These are phyloP conservation scores for Gymnoscelis rufifasciata DNA, from an alignment of 2,888 invertebrate genomes.

Conservation along the genomic window DNA sequence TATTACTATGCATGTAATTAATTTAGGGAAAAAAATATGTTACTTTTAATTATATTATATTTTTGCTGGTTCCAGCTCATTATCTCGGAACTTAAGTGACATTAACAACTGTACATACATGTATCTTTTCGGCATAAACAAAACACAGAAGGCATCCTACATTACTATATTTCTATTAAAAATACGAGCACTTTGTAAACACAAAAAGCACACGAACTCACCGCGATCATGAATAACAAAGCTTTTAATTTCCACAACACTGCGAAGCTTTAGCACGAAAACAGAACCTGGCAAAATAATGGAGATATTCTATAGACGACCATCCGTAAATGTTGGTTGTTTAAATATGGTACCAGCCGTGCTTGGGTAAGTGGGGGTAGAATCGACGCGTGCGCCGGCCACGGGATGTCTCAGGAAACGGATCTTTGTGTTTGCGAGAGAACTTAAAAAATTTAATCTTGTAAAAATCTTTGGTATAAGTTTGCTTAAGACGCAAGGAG, in stretches of 20 bases:
- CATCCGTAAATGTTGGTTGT: conserved; percentile 58
- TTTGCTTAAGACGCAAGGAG: too few relatives aligned
- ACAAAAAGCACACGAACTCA: conserved; percentile 25
- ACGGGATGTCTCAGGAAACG: conserved; percentile 66
- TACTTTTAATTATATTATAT: too few relatives aligned
- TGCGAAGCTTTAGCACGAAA: conserved; percentile 13
- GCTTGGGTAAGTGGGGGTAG: conserved; percentile 49
- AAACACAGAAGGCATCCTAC: too few relatives aligned
- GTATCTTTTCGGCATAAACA: too few relatives aligned
- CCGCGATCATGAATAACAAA: conserved; percentile 29
- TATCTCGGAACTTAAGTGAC: too few relatives aligned
- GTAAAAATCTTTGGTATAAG: too few relatives aligned
- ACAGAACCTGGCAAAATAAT: conserved; percentile 14
- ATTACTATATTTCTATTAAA: too few relatives aligned
- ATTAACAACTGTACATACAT: too few relatives aligned
- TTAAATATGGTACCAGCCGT: conserved; percentile 68
- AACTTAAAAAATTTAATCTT: conserved; percentile 56
- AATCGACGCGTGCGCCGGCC: conserved; percentile 33
- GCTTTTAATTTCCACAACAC: conserved; percentile 11
- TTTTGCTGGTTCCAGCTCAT: too few relatives aligned
- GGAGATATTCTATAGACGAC: conserved; percentile 49
- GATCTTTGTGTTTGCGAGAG: conserved; percentile 58
- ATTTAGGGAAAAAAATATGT: too few relatives aligned
- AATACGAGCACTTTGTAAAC: too few relatives aligned
- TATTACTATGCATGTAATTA: too few relatives aligned